These are phyloP conservation scores for Harpegnathos saltator DNA, from an alignment of 1,140 invertebrate genomes.

Conservation along the genomic window DNA sequence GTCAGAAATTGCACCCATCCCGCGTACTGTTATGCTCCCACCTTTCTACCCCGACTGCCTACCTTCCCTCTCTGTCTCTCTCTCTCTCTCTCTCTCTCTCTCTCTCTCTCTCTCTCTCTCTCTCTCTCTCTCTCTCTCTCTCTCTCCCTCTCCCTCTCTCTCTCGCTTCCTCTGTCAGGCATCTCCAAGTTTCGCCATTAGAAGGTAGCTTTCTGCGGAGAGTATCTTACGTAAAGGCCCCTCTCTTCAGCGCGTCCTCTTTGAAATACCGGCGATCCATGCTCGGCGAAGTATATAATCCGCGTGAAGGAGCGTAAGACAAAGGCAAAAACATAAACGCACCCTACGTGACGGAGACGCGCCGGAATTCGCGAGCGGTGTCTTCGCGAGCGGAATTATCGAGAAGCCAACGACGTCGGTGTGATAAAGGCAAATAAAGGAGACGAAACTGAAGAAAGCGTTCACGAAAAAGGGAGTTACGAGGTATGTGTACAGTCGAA, in stretches of 20 bases:
- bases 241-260: conserved; percentile 33
- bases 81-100: background rate
- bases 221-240: conserved; percentile 55
- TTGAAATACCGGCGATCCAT: conserved; percentile 36
- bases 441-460: conserved; percentile 9
- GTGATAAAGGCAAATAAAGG: background rate
- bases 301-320: background rate
- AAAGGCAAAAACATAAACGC: conserved; percentile 33
- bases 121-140: no score
- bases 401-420: background rate
- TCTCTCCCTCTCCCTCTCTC: background rate
- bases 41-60: background rate
- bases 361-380: background rate
- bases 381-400: background rate
- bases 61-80: background rate
- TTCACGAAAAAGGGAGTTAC: background rate
- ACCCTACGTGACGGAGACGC: background rate
- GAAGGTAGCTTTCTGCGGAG: conserved; percentile 35
- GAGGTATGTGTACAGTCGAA: no score
- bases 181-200: conserved; percentile 56
- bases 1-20: conserved; percentile 59
- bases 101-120: no score
- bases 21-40: conserved; percentile 37
- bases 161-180: background rate
- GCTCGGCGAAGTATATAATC: conserved; percentile 35